Evolutionary conservation across 2,888 invertebrate genomes (phyloP).

Genomic region (Amphimallon solstitiale): DNA sequence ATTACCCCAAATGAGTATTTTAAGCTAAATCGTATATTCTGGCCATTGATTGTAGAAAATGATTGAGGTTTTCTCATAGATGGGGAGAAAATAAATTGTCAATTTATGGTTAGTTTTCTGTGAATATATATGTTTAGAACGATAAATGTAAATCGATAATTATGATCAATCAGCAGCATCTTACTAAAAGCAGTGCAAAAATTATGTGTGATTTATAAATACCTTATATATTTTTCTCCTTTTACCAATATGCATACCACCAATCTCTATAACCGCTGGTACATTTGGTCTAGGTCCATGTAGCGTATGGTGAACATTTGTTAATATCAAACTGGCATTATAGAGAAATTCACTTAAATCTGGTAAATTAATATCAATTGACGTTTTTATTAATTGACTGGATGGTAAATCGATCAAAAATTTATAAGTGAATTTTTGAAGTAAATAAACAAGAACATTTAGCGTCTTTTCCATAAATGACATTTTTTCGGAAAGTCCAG

Average conservation of each 20-base stretch:
- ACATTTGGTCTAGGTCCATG: slow-evolving; percentile 63
- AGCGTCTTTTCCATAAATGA: slow-evolving; percentile 44
- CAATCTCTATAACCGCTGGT: slow-evolving; percentile 66
- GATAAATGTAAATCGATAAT: no score
- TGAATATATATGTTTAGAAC: no score
- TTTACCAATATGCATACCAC: slow-evolving; percentile 65
- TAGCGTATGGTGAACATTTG: slow-evolving; percentile 64
- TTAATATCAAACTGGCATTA: slow-evolving; percentile 64
- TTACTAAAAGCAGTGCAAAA: no score
- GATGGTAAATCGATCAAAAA: slow-evolving; percentile 43
- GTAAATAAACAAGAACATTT: slow-evolving; percentile 41
- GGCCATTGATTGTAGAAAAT: no score
- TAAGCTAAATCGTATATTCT: no score
- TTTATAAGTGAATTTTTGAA: slow-evolving; percentile 44
- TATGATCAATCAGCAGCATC: no score
- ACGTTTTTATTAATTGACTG: slow-evolving; percentile 40
- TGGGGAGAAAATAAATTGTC: no score
- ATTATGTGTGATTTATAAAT: no score
- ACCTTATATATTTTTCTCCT: slow-evolving; percentile 44
- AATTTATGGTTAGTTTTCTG: no score
- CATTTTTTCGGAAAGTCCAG: slow-evolving; percentile 51
- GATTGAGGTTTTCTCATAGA: no score
- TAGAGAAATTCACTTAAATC: slow-evolving; percentile 59
- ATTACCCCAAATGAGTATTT: no score
- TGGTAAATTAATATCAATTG: slow-evolving; percentile 50